These are phyloP conservation scores for Stictonetta naevosa DNA, from an alignment of 2,113 vertebrate species.

Conservation along the genomic window DNA sequence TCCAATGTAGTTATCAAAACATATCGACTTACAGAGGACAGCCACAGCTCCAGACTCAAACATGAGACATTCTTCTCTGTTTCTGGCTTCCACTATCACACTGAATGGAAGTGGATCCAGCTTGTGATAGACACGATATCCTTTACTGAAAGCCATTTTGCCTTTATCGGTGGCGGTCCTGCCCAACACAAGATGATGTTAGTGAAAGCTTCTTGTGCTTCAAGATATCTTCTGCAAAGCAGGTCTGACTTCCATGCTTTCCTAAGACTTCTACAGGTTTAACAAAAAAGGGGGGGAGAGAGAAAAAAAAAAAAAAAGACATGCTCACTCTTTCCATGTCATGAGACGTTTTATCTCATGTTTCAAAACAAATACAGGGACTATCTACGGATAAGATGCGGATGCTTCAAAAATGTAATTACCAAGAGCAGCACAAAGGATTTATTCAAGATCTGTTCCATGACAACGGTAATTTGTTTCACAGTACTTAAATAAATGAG, in stretches of 20 bases:
- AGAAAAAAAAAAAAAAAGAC: neutral
- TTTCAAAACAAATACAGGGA: neutral
- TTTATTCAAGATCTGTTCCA: neutral
- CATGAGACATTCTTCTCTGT: slow-evolving; percentile 94
- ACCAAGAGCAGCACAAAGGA: neutral
- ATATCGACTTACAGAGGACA: slow-evolving; percentile 89
- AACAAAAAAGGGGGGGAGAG: neutral
- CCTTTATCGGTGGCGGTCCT: slow-evolving; percentile 56
- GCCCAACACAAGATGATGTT: slow-evolving; percentile 38
- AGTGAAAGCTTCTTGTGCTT: neutral
- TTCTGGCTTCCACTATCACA: slow-evolving; percentile 91
- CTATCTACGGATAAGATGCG: neutral
- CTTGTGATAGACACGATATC: slow-evolving; percentile 96
- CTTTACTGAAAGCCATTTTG: slow-evolving; percentile 98
- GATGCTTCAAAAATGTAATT: neutral
- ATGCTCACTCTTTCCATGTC: neutral
- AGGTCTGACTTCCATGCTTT: neutral
- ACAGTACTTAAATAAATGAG: neutral
- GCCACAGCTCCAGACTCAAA: slow-evolving; percentile 97
- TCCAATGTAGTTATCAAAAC: neutral
- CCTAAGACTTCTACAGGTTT: neutral
- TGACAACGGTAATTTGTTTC: neutral
- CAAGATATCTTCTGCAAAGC: neutral
- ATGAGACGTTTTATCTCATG: neutral
- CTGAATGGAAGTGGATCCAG: slow-evolving; percentile 95